Base-by-base conservation (phyloP, 2,797 vertebrate species). In the Eulemur rubriventer region DNA sequence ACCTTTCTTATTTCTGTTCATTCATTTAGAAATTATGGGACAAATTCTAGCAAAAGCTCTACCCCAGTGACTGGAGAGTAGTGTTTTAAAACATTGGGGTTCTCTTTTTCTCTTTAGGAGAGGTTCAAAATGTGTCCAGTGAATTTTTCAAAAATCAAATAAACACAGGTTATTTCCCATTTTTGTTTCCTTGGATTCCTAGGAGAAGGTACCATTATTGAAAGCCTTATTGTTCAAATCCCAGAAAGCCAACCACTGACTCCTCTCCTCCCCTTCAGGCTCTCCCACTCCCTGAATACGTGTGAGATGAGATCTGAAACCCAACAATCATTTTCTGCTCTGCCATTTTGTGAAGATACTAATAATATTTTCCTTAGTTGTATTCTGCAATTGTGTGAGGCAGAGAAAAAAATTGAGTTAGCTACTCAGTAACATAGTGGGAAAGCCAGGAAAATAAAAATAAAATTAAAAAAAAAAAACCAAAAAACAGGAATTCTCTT, bases 1-100 rank as follows among this genome's bases (percentile, higher is more conserved):
- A 72, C 86, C 46, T 98, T 97, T 93, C 83, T 97, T 98, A 96
- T 95, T 98, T 98, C 96, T 96, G 55, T 93, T 98, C 93, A 93
- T 96, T 98, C 95, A 72, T 92, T 98, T 98, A 97, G 90, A 98
- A 97, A 96, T 97, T 97, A 96, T 52, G 48, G 65, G 35, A 61
- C 7, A 70, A 97, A 93, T 67, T 95, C 93, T 95, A 96, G 81
- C 80, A 90, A 87, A 89, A 95, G 30, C 89, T 96, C 87, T 9
- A 91, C 14, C 59, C 52, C 59, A 96, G 7, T 78, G 55, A 79
- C 4, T 70, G 43, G 38, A 93, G 61, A 96, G 69, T 46, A 57
- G 69, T 95, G 48, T 91, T 95, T 94, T 75, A 86, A 94, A 90
- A 93, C 80, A 92, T 28, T 65, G 10, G n/a, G 26, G 35, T 78